Conservation (phyloP, 2,113 vertebrate species). For the Proterorhinus semilunaris region DNA sequence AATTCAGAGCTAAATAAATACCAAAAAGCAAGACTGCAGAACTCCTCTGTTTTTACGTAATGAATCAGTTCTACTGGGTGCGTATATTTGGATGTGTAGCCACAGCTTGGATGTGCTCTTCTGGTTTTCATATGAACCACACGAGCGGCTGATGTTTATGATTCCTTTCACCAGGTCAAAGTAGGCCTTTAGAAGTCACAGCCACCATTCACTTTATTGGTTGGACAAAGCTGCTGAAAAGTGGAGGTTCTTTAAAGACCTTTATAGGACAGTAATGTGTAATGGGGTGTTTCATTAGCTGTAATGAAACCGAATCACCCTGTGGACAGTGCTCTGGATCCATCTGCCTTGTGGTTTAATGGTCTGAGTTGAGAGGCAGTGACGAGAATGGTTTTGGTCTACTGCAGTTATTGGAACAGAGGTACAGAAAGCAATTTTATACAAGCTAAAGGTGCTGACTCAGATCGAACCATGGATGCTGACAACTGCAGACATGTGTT, state of each 20-base stretch:
- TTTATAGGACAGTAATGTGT: conserved; percentile 62
- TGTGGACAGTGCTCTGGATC: conserved; percentile 58
- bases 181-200: conserved; percentile 36
- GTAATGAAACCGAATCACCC: conserved; percentile 66
- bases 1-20: no score
- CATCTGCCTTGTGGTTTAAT: conserved; percentile 59
- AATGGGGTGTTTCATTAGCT: conserved; percentile 73
- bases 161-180: conserved; percentile 16
- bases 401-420: conserved; percentile 27
- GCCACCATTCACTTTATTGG: conserved; percentile 39
- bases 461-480: conserved; percentile 10
- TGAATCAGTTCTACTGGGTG: conserved; percentile 26
- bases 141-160: conserved; percentile 38
- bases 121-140: conserved; percentile 6
- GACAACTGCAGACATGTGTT: neutral
- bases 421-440: conserved; percentile 35
- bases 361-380: conserved; percentile 37
- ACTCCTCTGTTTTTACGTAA: conserved; percentile 6
- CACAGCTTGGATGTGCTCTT: conserved; percentile 49
- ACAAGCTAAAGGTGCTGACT: conserved; percentile 30
- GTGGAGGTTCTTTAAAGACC: conserved; percentile 54
- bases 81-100: conserved; percentile 19
- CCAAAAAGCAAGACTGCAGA: no score
- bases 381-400: conserved; percentile 12
- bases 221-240: conserved; percentile 23